Evolutionary conservation across 2,888 invertebrate genomes (phyloP).

Genomic region (Linnaemya vulpina): DNA sequence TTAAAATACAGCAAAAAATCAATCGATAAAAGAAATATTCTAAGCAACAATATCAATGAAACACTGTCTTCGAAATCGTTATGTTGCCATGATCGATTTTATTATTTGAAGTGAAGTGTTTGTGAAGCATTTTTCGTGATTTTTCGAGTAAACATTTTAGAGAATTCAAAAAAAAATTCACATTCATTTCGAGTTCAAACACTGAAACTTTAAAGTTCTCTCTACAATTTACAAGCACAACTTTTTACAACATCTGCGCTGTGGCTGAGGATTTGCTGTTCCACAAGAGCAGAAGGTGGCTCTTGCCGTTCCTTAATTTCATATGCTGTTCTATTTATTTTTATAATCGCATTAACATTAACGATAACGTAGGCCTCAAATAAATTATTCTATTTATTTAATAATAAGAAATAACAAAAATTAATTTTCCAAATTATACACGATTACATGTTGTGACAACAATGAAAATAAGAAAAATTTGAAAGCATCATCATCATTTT

Average conservation of each 20-base stretch:
- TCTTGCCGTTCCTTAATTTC: neutral
- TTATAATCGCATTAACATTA: slow-evolving; percentile 66
- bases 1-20: no score
- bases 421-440: slow-evolving; percentile 56
- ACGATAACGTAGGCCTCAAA: slow-evolving; percentile 66
- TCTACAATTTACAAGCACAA: neutral
- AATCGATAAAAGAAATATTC: no score
- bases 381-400: slow-evolving; percentile 68
- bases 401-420: slow-evolving; percentile 48
- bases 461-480: slow-evolving; percentile 25
- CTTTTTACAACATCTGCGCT: slow-evolving; percentile 37
- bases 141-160: neutral
- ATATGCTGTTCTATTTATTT: slow-evolving; percentile 45
- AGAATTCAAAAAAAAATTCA: no score
- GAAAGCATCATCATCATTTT: slow-evolving; percentile 40
- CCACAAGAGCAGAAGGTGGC: neutral
- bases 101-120: no score
- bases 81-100: no score
- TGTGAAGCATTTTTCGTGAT: no score
- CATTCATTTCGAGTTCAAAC: neutral
- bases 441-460: slow-evolving; percentile 62
- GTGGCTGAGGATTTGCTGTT: slow-evolving; percentile 16
- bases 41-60: no score
- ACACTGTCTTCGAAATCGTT: no score
- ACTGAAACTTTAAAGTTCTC: neutral